phyloP scores from a whole-genome alignment of 2,888 invertebrate genomes.

The Caenorhabditis uteleia region DNA sequence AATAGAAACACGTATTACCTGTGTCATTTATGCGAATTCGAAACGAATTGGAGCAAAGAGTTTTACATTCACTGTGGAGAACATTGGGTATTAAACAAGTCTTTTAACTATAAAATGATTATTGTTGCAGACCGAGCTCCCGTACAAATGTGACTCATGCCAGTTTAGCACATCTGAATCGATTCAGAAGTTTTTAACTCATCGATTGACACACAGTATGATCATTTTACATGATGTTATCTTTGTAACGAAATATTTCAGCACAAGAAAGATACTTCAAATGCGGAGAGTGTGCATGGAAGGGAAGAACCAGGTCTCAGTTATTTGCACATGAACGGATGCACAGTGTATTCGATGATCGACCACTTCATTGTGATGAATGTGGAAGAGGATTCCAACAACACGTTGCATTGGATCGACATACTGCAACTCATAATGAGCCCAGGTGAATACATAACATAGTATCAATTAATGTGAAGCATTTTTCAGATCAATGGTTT shows the following conservation, averaged over 20 bases:
- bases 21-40: slow-evolving; percentile 77
- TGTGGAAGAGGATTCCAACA: slow-evolving; percentile 75
- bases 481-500: slow-evolving; percentile 74
- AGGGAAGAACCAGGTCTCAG: slow-evolving; percentile 68
- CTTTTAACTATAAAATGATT: slow-evolving; percentile 1
- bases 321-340: slow-evolving; percentile 76
- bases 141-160: slow-evolving; percentile 77
- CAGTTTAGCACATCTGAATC: slow-evolving; percentile 71
- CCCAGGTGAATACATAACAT: slow-evolving; percentile 8
- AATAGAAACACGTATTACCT: slow-evolving; percentile 75
- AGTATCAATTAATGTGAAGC: not conserved
- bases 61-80: slow-evolving; percentile 76
- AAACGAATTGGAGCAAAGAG: slow-evolving; percentile 76
- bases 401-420: slow-evolving; percentile 76
- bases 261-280: slow-evolving; percentile 72
- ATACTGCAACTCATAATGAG: slow-evolving; percentile 66
- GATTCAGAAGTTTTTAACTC: slow-evolving; percentile 75
- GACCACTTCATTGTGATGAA: slow-evolving; percentile 74
- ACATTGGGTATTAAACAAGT: slow-evolving; percentile 59
- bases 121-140: slow-evolving; percentile 72
- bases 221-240: not conserved
- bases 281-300: slow-evolving; percentile 68
- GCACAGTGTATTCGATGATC: slow-evolving; percentile 73
- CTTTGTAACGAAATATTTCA: slow-evolving; percentile 27
- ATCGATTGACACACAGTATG: slow-evolving; percentile 74